Evolutionary conservation across 2,797 vertebrate species (phyloP), one percentile per base, ranked within the genome.

Genomic region (Alauda arvensis): DNA sequence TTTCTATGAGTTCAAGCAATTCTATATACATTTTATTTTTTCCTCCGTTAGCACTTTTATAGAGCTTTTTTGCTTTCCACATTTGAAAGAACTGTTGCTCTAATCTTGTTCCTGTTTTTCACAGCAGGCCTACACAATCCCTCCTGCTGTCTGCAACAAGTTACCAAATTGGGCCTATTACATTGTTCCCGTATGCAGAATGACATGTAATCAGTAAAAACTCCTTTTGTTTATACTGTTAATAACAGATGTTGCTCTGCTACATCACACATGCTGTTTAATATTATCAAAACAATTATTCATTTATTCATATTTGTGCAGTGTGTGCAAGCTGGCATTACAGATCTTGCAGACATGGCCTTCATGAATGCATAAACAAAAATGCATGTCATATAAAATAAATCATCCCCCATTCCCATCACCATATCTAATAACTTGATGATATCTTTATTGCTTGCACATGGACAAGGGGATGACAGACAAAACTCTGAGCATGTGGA

Each of bases 271-370:
- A 96, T 90, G 95, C 96, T 97, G 96, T 93, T 96, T 96, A 95
- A 96, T 95, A 96, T 92, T 94, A 96, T 94, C 97, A 95, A 96
- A 96, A 96, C 95, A 96, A 96, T 97, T 96, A 97, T 96, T 97
- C 96, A 96, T 95, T 93, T 96, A 93, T 96, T 96, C 95, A 81
- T 95, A 92, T 96, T 94, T 79, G 92, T 93, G 95, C 93, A 87
- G 88, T 85, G 86, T 92, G 92, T 94, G 87, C 93, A 94, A 96
- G 95, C 95, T 95, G 96, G 91, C 93, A 89, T 90, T 80, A 63
- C 83, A 79, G 94, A 95, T 93, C 95, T 95, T 85, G 80, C 90
- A 94, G 95, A 90, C 93, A 63, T 23, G 79, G 90, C 68, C 94
- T 88, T 94, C 89, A 46, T 75, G 93, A 96, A 95, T 88, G 70